Percentiles rank a stretch among this genome's conserved stretches.
These are phyloP conservation scores for Phrynocephalus versicolor DNA, from an alignment of 2,113 vertebrate genomes.

Conservation along the genomic window DNA sequence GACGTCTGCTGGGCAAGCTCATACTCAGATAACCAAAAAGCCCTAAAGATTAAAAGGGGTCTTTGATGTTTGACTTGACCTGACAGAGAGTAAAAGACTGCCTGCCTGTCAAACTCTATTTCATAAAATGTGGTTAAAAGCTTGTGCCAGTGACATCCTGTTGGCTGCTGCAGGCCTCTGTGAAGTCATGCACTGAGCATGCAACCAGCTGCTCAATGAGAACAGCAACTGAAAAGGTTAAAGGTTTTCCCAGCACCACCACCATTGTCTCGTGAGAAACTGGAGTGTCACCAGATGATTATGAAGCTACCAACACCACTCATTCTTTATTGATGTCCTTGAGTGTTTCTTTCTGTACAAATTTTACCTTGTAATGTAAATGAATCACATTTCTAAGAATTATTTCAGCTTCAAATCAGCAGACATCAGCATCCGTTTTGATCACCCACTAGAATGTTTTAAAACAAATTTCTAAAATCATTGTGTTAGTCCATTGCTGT, in stretches of 20 bases:
- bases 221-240: background rate
- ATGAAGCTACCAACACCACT: background rate
- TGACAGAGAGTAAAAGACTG: constrained; percentile 19
- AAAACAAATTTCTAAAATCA: background rate
- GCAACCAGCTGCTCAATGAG: background rate
- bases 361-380: background rate
- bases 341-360: background rate
- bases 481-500: no score
- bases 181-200: background rate
- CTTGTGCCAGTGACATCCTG: background rate
- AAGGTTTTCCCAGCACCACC: background rate
- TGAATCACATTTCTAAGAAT: background rate
- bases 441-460: background rate
- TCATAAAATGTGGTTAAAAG: constrained; percentile 9
- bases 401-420: background rate
- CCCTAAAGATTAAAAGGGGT: background rate
- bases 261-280: background rate
- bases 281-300: background rate
- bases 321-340: background rate
- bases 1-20: constrained; percentile 74
- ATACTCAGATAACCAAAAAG: background rate
- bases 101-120: background rate
- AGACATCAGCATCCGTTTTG: background rate
- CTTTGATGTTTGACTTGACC: constrained; percentile 8
- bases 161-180: background rate